Evolutionary conservation across 2,797 vertebrate species (phyloP).

Genomic region (Manis pentadactyla): DNA sequence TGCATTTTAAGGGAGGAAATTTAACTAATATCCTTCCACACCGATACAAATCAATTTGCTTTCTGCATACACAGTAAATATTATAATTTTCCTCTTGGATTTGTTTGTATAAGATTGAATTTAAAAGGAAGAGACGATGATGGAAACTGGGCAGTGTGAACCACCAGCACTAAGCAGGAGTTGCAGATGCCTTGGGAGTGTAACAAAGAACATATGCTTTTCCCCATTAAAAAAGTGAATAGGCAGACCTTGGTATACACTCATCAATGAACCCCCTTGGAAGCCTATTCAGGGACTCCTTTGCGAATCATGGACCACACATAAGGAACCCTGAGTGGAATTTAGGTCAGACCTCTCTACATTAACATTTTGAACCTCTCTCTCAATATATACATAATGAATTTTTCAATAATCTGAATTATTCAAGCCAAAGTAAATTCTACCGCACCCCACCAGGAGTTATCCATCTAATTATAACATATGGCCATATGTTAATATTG

Average conservation of each 20-base stretch:
- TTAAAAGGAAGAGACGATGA: not conserved
- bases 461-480: not conserved
- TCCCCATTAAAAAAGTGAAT: not conserved
- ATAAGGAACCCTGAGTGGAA: not conserved
- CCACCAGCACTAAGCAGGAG: not conserved
- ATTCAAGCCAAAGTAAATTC: slow-evolving; percentile 21
- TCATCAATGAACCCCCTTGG: not conserved
- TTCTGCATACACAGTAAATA: not conserved
- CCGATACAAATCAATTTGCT: not conserved
- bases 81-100: slow-evolving; percentile 15
- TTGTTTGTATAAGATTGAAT: not conserved
- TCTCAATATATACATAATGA: not conserved
- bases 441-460: not conserved
- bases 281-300: not conserved
- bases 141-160: not conserved
- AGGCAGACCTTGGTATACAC: not conserved
- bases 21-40: not conserved
- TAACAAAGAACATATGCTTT: not conserved
- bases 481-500: not conserved
- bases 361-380: slow-evolving; percentile 13
- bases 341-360: not conserved
- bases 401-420: not conserved
- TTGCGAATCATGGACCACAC: not conserved
- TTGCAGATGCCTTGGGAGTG: not conserved
- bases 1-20: not conserved